Evolutionary conservation across 2,888 invertebrate species (phyloP), one percentile per base, ranked within the genome.

Genomic region (Acrobasis repandana): DNA sequence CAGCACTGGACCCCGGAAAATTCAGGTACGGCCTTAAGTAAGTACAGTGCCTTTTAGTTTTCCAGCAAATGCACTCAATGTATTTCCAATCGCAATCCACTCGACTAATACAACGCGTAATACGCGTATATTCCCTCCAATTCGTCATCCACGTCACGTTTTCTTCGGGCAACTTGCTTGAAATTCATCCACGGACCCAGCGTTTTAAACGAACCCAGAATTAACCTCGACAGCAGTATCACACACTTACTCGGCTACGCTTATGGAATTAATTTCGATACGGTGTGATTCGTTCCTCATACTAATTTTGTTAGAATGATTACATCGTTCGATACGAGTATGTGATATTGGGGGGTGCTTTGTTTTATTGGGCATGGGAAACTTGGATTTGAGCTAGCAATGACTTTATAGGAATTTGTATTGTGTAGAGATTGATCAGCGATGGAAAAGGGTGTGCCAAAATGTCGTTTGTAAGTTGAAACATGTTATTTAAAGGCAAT

Each of bases 151-250:
- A 72, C 60, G 70, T 86, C 91, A 90, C 90, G 89, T 87, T 62
- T 70, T 67, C 68, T 80, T 82, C 79, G 79, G 76, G 73, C 79
- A 75, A 76, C 70, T 81, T 81, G 83, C 83, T 91, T 91, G 79
- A 87, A 85, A 91, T 90, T 90, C 90, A 73, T 71, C 65, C 70
- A 76, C 79, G 76, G 80, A 79, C 75, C 72, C 79, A 79, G 84
- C 86, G 89, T 89, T 90, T 86, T 82, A 88, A 90, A 89, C 79
- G 79, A 80, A 83, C 78, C 71, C 84, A 77, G 83, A 73, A 71
- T 73, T 72, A 72, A 66, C 65, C 65, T 74, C 70, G 73, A 75
- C 74, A 75, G 74, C 76, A 76, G 76, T 77, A 66, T 76, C 71
- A 72, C 77, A 73, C 75, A 71, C 76, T 75, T 76, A 75, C 75